Percentiles rank a stretch among this genome's conserved stretches.
Evolutionary conservation across 2,113 vertebrate species (phyloP).

Genomic region (Hippotragus niger): DNA sequence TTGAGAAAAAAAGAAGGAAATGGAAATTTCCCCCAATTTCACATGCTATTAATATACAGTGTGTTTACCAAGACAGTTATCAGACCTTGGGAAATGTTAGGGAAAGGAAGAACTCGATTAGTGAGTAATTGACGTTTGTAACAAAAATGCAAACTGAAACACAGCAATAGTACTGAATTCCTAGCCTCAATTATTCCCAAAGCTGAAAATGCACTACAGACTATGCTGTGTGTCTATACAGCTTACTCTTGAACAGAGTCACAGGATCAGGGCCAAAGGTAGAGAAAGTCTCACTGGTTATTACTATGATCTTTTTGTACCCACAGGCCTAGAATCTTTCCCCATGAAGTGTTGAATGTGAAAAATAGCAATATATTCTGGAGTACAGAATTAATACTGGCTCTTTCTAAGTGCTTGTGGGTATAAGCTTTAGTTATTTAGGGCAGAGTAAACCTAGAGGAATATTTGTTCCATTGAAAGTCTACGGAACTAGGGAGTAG

Average conservation of each 20-base stretch:
- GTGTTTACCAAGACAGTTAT: neutral
- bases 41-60: neutral
- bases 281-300: neutral
- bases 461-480: neutral
- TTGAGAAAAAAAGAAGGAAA: slow-evolving; percentile 4
- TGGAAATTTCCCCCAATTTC: slow-evolving; percentile 27
- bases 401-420: neutral
- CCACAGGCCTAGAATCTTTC: neutral
- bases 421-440: neutral
- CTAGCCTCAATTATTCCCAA: neutral
- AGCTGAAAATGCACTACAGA: neutral
- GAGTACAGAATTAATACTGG: neutral
- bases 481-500: neutral
- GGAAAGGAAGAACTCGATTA: neutral
- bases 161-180: neutral
- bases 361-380: neutral
- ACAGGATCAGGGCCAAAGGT: neutral
- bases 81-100: neutral
- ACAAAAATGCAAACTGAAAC: neutral
- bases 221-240: neutral
- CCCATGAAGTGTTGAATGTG: neutral
- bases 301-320: neutral
- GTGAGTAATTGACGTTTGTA: neutral
- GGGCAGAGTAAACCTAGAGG: neutral
- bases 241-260: neutral